phyloP scores from a whole-genome alignment of 2,888 invertebrate genomes.

The Arctia plantaginis region DNA sequence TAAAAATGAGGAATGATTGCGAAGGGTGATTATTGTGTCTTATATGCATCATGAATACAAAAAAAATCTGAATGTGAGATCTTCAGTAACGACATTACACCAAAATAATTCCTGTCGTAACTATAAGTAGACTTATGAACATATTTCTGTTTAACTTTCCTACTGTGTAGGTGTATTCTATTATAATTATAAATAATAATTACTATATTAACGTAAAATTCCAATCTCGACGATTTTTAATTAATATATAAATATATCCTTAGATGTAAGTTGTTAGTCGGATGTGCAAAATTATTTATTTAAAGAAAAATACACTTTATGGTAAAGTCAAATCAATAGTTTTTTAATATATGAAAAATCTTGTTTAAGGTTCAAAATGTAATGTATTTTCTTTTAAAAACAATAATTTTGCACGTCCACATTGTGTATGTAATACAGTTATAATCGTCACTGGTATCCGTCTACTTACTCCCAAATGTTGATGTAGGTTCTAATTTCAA shows the following conservation, averaged over 20 bases:
- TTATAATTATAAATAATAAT: constrained; percentile 48
- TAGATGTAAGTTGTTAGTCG: constrained; percentile 47
- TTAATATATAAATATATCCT: constrained; percentile 47
- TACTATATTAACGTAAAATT: constrained; percentile 49
- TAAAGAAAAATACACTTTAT: constrained; percentile 2
- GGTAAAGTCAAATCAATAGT: background rate
- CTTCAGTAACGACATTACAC: constrained; percentile 18
- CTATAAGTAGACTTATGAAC: constrained; percentile 39
- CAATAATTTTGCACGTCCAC: constrained; percentile 40
- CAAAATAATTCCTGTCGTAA: constrained; percentile 42
- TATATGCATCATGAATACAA: background rate
- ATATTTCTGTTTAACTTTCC: constrained; percentile 62
- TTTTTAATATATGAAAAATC: constrained; percentile 5
- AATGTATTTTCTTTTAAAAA: constrained; percentile 2
- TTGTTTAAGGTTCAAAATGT: background rate
- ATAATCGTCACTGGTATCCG: constrained; percentile 64
- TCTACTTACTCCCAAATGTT: constrained; percentile 60
- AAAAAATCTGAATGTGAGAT: constrained; percentile 7
- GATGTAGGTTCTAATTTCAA: constrained; percentile 46
- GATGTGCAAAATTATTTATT: constrained; percentile 44
- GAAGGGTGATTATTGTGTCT: background rate
- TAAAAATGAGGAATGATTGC: too few species aligned
- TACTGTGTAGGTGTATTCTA: constrained; percentile 70
- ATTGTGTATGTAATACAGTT: constrained; percentile 48
- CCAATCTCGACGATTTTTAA: constrained; percentile 53